These are phyloP conservation scores for Macrosoma leucophasiata DNA, from an alignment of 2,888 invertebrate species.

Conservation along the genomic window DNA sequence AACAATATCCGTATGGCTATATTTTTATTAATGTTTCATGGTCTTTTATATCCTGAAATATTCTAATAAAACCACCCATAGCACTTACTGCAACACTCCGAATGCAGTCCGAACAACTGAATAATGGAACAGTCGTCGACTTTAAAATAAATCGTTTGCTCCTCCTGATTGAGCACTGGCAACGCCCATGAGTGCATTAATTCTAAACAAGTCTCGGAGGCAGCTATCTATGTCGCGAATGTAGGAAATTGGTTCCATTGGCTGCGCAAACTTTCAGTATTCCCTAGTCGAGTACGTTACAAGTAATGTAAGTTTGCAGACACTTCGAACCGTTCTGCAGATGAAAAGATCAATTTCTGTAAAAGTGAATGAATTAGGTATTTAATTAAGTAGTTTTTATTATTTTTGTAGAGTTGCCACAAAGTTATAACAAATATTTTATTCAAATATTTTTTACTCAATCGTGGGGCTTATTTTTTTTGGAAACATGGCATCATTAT, in stretches of 20 bases:
- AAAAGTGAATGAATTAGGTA: conserved; percentile 27
- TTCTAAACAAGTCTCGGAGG: conserved; percentile 35
- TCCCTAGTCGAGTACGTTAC: conserved; percentile 36
- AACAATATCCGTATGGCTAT: too few relatives aligned
- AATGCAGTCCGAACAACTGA: conserved; percentile 4
- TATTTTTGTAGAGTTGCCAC: too few relatives aligned
- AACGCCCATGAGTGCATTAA: conserved; percentile 35
- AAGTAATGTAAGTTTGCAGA: conserved; percentile 49
- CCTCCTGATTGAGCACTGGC: conserved; percentile 13
- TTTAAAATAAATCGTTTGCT: conserved; percentile 20
- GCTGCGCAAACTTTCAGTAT: conserved; percentile 44
- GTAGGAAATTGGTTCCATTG: conserved; percentile 54
- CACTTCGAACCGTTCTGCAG: conserved; percentile 28
- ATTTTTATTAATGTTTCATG: too few relatives aligned
- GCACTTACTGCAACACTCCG: too few relatives aligned
- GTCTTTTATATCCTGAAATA: too few relatives aligned
- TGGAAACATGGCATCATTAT: too few relatives aligned
- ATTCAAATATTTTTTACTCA: too few relatives aligned
- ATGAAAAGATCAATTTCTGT: conserved; percentile 29
- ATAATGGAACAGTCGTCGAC: conserved; percentile 17
- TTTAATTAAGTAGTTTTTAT: too few relatives aligned
- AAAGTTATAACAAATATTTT: too few relatives aligned
- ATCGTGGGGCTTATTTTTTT: too few relatives aligned
- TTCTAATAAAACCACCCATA: too few relatives aligned
- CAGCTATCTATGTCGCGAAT: conserved; percentile 46